phyloP scores from a whole-genome alignment of 2,113 vertebrate species.

The Pipra filicauda region DNA sequence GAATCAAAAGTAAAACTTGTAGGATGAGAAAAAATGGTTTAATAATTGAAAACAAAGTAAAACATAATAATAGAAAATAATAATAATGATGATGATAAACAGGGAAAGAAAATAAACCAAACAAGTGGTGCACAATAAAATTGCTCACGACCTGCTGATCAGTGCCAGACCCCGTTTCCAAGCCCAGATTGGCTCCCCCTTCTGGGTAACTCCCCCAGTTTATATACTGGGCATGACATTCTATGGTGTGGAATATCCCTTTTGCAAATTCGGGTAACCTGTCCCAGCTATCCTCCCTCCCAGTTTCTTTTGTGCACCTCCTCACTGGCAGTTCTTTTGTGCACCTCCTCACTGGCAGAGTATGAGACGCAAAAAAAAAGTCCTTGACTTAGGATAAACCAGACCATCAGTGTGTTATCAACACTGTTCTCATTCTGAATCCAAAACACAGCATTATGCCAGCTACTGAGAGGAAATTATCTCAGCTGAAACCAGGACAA shows the following conservation, averaged over 20 bases:
- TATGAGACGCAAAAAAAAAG: too few species aligned
- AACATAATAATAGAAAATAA: neutral
- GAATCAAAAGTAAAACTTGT: neutral
- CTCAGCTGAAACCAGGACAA: neutral
- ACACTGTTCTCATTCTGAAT: neutral
- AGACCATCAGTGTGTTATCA: neutral
- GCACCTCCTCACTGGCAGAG: neutral
- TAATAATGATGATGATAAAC: neutral
- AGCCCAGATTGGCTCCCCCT: neutral
- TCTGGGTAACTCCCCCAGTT: neutral
- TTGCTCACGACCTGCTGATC: neutral
- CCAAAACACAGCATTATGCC: neutral
- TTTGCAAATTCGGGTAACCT: accelerated
- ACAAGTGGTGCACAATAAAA: neutral
- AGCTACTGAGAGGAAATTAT: neutral
- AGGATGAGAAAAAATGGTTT: neutral
- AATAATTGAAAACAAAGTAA: neutral
- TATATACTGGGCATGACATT: neutral
- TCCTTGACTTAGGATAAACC: neutral
- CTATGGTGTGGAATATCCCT: neutral
- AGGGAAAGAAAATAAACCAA: neutral
- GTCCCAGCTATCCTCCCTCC: neutral
- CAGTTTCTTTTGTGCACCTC: neutral
- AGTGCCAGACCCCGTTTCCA: neutral
- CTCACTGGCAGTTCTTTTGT: neutral